These are phyloP conservation scores for Notoglanidium macrostoma DNA, from an alignment of 2,797 vertebrate genomes.

Conservation along the genomic window DNA sequence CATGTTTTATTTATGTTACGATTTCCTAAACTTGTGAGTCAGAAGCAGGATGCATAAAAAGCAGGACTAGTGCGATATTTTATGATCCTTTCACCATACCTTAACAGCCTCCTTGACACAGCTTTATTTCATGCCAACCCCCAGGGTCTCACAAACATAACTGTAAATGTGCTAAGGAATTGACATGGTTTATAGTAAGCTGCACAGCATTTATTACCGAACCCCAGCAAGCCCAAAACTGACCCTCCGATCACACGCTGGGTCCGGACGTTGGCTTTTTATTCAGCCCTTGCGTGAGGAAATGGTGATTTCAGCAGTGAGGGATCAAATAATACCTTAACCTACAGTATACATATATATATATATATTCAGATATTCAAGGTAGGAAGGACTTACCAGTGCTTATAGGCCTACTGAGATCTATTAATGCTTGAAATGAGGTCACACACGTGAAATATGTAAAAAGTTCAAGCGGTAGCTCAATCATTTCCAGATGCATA, in stretches of 20 bases:
- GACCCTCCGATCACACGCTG: background rate
- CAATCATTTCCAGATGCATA: too few relatives aligned
- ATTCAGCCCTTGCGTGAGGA: slow-evolving; percentile 5
- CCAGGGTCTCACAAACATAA: background rate
- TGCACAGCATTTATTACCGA: background rate
- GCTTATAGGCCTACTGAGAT: slow-evolving; percentile 4
- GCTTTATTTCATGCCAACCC: background rate
- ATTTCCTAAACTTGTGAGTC: slow-evolving; percentile 21
- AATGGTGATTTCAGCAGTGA: slow-evolving; percentile 13
- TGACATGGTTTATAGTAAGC: background rate
- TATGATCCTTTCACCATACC: background rate
- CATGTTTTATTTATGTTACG: slow-evolving; percentile 5
- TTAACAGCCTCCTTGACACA: background rate
- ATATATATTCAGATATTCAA: background rate
- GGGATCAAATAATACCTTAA: background rate
- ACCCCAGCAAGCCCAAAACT: background rate
- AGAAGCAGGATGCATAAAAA: slow-evolving; percentile 14
- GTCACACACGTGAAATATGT: background rate
- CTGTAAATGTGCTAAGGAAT: slow-evolving; percentile 6
- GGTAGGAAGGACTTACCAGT: background rate
- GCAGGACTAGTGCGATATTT: background rate
- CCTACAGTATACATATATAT: background rate
- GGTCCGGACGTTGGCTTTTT: slow-evolving; percentile 19
- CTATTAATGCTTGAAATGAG: background rate
- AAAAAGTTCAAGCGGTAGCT: background rate